Evolutionary conservation across 1,140 invertebrate species (phyloP), one percentile per base, ranked within the genome.

Genomic region (Caerostris darwini): DNA sequence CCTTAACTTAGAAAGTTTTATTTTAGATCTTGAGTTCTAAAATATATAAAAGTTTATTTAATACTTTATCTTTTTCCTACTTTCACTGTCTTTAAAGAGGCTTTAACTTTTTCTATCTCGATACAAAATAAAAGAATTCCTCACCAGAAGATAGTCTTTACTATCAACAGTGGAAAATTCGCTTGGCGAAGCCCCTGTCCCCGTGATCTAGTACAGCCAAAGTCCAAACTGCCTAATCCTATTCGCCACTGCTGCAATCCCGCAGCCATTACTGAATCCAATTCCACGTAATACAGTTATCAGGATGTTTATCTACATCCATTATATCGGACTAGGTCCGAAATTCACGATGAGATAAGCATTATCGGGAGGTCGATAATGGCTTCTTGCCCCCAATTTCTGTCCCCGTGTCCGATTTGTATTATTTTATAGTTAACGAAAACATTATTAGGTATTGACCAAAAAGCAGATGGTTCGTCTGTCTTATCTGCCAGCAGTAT

Each of bases 241-340:
- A 77, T 77, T 77, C 10, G 34, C 71, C 71, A 53, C 71, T 57
- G 17, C 7, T 7, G 3, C 82, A 57, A 7, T 57, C 56, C 82
- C 17, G 54, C 54, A 83, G 53, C 56, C 17, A 56, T 83, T 58
- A 58, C 56, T n/a, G 56, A 83, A 83, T 83, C 82, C 82, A 83
- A 83, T 83, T 83, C 14, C 56, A 57, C 56, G 14, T 83, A 83
- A 83, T 58, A 83, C 82, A 8, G 82, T 83, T 83, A 83, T 83
- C 82, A 83, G 17, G 82, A 5, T 83, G 82, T 83, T 83, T 83
- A 83, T 58, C 82, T 58, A 56, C n/a, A n/a, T 56, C 82, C 82
- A 83, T 83, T 83, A 83, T 58, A 58, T 58, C 54, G 54, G 82
- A 83, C 71, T 53, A 12, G 82, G 56, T 34, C 82, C 14, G n/a